Evolutionary conservation across 2,113 vertebrate species (phyloP), one percentile per base, ranked within the genome.

Genomic region (Hypomesus transpacificus): DNA sequence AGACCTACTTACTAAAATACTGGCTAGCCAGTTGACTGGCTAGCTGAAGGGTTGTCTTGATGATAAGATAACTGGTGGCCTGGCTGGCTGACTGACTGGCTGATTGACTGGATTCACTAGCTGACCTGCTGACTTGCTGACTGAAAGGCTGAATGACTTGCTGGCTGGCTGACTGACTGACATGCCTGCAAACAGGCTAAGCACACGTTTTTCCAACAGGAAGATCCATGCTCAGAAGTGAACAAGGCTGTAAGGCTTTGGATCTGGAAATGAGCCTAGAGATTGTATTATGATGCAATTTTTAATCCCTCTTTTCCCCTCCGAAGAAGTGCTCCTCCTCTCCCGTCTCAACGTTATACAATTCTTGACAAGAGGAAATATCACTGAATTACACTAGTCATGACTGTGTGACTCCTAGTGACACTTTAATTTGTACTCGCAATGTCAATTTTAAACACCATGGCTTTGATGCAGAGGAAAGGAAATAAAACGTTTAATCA

Each of bases 221-320:
- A 76, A 84, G 78, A 77, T 24, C 74, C 74, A 81, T 71, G 73
- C 76, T 87, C 73, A 62, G 62, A 82, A 87, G 81, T 54, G 69
- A 85, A 54, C 56, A 71, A 85, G 68, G 78, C 69, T 61, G 80
- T 79, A 83, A 78, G 76, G 84, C 82, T 86, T 80, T 79, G 84
- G 73, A 86, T 84, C 79, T 87, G 83, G 87, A 87, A 90, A 87
- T 80, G 82, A 85, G 85, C 79, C 81, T 86, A 74, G 69, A 89
- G 86, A 90, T 85, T 89, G 86, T 87, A 91, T 91, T 90, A 90
- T 83, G 85, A 86, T 88, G 89, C 83, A 86, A 84, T 88, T 88
- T 86, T 89, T 91, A 91, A 88, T 88, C 75, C 75, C 80, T 76
- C 81, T 85, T 85, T 85, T 84, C 66, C 76, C 81, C 74, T 84